These are phyloP conservation scores for Eclectus roratus DNA, from an alignment of 2,113 vertebrate genomes.

Conservation along the genomic window DNA sequence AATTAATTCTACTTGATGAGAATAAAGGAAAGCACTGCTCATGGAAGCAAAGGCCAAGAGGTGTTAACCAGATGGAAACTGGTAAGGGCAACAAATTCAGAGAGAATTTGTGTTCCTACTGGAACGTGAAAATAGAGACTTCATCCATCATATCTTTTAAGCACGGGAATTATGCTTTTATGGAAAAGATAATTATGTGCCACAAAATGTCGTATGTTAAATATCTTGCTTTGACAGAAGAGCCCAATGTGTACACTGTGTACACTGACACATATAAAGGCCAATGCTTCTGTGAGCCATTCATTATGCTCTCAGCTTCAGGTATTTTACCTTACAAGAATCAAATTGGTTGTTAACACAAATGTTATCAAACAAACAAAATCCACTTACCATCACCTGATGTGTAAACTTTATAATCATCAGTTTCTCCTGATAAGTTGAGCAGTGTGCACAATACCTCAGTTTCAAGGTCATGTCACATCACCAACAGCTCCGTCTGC, in stretches of 20 bases:
- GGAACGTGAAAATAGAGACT: not conserved
- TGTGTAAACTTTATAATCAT: not conserved
- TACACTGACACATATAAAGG: not conserved
- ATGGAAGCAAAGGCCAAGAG: not conserved
- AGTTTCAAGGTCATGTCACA: not conserved
- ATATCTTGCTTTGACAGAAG: not conserved
- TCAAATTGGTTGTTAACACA: not conserved
- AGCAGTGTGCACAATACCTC: not conserved
- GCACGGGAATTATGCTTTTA: not conserved
- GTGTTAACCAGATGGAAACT: not conserved
- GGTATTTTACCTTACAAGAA: not conserved
- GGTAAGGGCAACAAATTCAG: not conserved
- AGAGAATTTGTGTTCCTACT: not conserved
- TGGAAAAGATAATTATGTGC: not conserved
- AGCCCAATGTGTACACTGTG: not conserved
- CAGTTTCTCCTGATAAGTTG: not conserved
- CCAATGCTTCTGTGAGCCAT: not conserved
- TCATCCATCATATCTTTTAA: not conserved
- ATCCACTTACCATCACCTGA: not conserved
- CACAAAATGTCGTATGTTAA: not conserved
- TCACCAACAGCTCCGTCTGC: not conserved
- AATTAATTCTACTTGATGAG: not conserved
- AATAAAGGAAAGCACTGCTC: not conserved
- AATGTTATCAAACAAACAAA: not conserved
- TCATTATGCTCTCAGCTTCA: not conserved